A percentile compares a stretch with the other conserved stretches of the same genome.
Conservation (phyloP, 2,797 vertebrate genomes). For the Catharus ustulatus region DNA sequence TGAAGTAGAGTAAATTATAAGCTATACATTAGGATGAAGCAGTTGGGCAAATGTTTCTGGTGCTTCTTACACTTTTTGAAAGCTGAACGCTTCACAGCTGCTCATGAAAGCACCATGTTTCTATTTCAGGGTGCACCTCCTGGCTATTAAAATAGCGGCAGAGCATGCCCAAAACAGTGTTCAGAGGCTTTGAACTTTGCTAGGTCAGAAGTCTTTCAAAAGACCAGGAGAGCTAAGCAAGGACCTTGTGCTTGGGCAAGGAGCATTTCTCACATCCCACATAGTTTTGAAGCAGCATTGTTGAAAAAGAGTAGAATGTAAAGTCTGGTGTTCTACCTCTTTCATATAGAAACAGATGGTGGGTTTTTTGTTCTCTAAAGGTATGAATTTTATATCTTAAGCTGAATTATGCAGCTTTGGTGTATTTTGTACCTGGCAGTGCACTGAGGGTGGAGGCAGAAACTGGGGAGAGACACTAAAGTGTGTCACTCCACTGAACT, state of each 20-base stretch:
- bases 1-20: not conserved
- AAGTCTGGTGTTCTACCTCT: not conserved
- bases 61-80: not conserved
- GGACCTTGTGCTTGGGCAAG: not conserved
- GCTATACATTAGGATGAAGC: not conserved
- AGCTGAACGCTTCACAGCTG: constrained; percentile 11
- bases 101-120: not conserved
- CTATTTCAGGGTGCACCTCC: constrained; percentile 22
- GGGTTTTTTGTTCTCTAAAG: not conserved
- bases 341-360: not conserved
- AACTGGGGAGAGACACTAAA: not conserved
- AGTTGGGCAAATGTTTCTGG: not conserved
- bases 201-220: not conserved
- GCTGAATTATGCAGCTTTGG: not conserved
- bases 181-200: not conserved
- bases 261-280: not conserved
- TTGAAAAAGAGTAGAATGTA: not conserved
- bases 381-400: not conserved
- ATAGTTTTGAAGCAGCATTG: not conserved
- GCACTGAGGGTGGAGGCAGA: not conserved
- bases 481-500: not conserved
- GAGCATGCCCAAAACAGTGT: not conserved
- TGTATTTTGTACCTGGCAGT: not conserved
- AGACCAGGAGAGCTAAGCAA: not conserved
- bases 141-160: not conserved